A percentile compares a stretch with the other conserved stretches of the same genome.
phyloP scores from a whole-genome alignment of 2,113 vertebrate genomes.

The Peromyscus polionotus region DNA sequence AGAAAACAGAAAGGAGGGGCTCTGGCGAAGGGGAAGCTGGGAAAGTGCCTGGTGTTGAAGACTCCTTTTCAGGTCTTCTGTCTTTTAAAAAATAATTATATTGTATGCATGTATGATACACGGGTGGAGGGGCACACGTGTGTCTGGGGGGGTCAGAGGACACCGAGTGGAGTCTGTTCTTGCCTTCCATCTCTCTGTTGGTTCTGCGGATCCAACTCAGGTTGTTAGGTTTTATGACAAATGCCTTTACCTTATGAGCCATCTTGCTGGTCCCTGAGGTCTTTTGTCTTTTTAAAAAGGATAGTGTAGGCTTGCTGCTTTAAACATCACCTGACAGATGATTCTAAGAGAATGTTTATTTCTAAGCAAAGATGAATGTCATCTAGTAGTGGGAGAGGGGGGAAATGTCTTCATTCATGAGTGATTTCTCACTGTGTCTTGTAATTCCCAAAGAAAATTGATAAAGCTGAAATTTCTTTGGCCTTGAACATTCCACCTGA shows the following conservation, averaged over 20 bases:
- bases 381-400: neutral
- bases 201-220: neutral
- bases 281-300: neutral
- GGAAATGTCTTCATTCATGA: neutral
- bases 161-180: neutral
- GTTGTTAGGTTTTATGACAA: neutral
- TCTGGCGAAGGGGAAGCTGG: neutral
- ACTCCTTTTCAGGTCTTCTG: neutral
- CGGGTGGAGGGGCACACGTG: neutral
- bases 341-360: constrained; percentile 37
- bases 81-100: constrained; percentile 1
- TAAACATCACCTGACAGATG: constrained; percentile 7
- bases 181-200: neutral
- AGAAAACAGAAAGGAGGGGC: neutral
- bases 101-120: neutral
- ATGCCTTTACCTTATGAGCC: neutral
- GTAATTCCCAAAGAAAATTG: neutral
- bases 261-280: neutral
- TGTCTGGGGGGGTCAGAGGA: neutral
- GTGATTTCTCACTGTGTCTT: constrained; percentile 45
- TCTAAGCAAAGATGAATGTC: constrained; percentile 36
- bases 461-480: neutral
- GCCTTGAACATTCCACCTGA: neutral
- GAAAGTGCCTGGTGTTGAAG: neutral
- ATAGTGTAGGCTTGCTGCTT: neutral